Conservation (phyloP, 2,797 vertebrate genomes). For the Rachycentron canadum region DNA sequence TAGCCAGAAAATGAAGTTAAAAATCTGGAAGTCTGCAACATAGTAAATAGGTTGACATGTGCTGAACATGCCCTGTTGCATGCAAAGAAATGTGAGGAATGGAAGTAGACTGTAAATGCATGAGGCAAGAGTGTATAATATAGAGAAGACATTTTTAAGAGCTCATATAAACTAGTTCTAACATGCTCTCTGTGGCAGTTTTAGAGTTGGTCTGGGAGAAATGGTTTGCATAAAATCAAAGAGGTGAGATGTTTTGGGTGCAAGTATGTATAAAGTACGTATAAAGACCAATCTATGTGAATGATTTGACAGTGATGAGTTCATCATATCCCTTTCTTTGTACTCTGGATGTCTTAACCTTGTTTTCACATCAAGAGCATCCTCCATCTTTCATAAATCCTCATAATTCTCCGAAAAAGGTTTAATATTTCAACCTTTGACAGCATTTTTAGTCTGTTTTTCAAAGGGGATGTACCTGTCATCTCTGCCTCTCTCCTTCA, state of each 20-base stretch:
- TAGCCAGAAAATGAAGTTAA: background rate
- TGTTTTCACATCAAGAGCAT: slow-evolving; percentile 27
- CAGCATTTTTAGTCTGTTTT: slow-evolving; percentile 37
- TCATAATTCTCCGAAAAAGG: slow-evolving; percentile 39
- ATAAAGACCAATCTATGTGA: background rate
- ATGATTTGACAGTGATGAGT: slow-evolving; percentile 12
- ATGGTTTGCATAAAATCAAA: slow-evolving; percentile 13
- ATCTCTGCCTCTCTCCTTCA: slow-evolving; percentile 50
- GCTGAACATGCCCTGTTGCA: background rate
- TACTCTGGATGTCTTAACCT: slow-evolving; percentile 1
- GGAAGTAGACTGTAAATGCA: slow-evolving; percentile 22
- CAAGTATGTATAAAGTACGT: background rate
- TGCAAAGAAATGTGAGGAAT: slow-evolving; percentile 35
- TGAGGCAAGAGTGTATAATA: slow-evolving; percentile 1
- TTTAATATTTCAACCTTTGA: slow-evolving; percentile 60
- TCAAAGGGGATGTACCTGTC: slow-evolving; percentile 55
- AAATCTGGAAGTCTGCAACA: slow-evolving; percentile 4
- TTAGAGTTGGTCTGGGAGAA: slow-evolving; percentile 9
- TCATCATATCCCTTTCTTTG: slow-evolving; percentile 12
- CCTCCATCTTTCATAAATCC: slow-evolving; percentile 53
- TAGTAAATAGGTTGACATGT: background rate
- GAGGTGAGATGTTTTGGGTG: background rate
- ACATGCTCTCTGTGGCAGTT: slow-evolving; percentile 9
- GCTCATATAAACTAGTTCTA: slow-evolving; percentile 13
- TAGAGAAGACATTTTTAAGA: slow-evolving; percentile 24